Evolutionary conservation across 2,888 invertebrate genomes (phyloP).

Genomic region (Antheraea yamamai): DNA sequence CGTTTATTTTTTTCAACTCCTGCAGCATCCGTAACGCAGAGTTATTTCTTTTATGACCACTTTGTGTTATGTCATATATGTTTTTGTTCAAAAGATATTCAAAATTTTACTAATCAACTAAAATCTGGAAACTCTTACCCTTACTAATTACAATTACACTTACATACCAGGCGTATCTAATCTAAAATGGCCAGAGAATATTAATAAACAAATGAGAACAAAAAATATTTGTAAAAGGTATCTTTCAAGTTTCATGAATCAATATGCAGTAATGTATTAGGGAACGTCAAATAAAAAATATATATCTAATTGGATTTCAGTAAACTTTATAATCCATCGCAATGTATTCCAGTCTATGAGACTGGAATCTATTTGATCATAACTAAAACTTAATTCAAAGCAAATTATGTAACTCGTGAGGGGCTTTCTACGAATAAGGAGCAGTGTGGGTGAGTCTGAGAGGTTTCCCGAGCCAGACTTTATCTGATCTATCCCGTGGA

Average conservation of each 20-base stretch:
- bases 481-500: slow-evolving; percentile 71
- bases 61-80: neutral
- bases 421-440: slow-evolving; percentile 40
- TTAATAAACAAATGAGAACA: neutral
- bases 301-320: neutral
- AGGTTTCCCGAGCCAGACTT: slow-evolving; percentile 61
- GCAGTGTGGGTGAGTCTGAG: slow-evolving; percentile 42
- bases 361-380: slow-evolving; percentile 16
- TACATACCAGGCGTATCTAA: neutral
- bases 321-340: neutral
- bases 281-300: neutral
- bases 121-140: neutral
- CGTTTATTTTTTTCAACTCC: neutral
- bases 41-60: neutral
- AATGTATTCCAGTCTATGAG: neutral
- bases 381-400: slow-evolving; percentile 24
- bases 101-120: neutral
- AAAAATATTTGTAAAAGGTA: neutral
- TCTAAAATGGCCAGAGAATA: neutral
- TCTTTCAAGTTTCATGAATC: neutral
- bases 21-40: neutral
- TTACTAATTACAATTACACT: too few species aligned
- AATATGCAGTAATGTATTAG: neutral
- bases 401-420: slow-evolving; percentile 26
- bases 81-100: neutral